Evolutionary conservation across 2,797 vertebrate species (phyloP).

Genomic region (Melanitta fusca): DNA sequence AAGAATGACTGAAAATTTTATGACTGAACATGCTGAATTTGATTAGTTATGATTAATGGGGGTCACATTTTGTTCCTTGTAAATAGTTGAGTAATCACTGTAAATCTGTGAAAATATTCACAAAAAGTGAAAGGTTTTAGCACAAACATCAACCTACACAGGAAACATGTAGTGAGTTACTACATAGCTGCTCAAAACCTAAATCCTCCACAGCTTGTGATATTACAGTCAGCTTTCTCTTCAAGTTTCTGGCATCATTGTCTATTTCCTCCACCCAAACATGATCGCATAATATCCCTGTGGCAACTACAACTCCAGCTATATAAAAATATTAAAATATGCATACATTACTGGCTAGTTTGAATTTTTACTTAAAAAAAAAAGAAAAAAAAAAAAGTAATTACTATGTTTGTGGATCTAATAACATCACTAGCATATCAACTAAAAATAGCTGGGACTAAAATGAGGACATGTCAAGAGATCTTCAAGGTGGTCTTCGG

Average conservation of each 20-base stretch:
- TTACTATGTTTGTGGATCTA: not conserved
- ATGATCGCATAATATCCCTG: not conserved
- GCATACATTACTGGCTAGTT: not conserved
- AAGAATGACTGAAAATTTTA: conserved; percentile 53
- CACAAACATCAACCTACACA: not conserved
- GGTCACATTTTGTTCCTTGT: conserved; percentile 48
- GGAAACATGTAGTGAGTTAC: not conserved
- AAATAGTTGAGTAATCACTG: conserved; percentile 63
- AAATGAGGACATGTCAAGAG: not conserved
- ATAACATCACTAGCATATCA: not conserved
- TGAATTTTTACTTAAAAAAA: not conserved
- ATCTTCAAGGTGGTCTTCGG: not conserved
- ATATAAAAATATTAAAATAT: not conserved
- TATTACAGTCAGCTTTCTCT: not conserved
- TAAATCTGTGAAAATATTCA: conserved; percentile 52
- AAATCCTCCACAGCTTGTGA: not conserved
- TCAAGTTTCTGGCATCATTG: not conserved
- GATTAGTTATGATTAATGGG: conserved; percentile 44
- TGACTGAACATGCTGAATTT: conserved; percentile 36
- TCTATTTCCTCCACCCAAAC: conserved; percentile 14
- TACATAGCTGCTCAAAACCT: not conserved
- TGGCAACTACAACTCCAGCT: not conserved
- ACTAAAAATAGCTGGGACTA: not conserved
- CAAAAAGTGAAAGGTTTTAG: conserved; percentile 50
- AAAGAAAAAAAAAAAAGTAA: not conserved